phyloP scores from a whole-genome alignment of 2,797 vertebrate genomes.

The Erithacus rubecula region DNA sequence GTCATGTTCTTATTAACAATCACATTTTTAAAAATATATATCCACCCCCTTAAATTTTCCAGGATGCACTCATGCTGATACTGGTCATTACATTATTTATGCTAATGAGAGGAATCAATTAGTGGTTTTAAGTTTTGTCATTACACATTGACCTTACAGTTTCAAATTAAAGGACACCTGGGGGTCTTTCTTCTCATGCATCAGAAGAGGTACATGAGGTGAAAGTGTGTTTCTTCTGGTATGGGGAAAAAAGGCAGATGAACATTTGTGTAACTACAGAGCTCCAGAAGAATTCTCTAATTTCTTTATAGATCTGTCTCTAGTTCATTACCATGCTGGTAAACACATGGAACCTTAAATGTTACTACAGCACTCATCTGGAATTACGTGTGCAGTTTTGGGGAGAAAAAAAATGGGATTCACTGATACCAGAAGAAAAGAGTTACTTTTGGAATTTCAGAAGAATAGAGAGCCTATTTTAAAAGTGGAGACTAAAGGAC shows the following conservation, averaged over 20 bases:
- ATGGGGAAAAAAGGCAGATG: background rate
- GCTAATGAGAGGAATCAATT: background rate
- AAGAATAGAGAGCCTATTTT: constrained; percentile 19
- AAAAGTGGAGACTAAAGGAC: background rate
- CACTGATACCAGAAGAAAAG: background rate
- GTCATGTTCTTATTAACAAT: background rate
- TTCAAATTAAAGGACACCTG: background rate
- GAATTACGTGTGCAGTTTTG: background rate
- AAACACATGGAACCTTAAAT: background rate
- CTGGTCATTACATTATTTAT: background rate
- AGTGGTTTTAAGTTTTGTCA: background rate
- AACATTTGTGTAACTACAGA: background rate
- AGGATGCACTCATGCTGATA: background rate
- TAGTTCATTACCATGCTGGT: background rate
- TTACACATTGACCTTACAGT: background rate
- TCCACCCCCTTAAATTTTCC: background rate
- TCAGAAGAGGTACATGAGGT: background rate
- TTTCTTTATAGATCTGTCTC: background rate
- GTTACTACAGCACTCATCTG: background rate
- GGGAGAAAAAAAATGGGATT: background rate
- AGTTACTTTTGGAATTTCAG: background rate
- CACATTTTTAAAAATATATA: accelerated
- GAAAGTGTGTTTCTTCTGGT: background rate
- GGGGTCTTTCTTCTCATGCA: accelerated
- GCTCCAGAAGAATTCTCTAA: background rate